A percentile compares a stretch with the other conserved stretches of the same genome.
Conservation (phyloP, 2,888 invertebrate genomes). For the Matsumyia berberina region DNA sequence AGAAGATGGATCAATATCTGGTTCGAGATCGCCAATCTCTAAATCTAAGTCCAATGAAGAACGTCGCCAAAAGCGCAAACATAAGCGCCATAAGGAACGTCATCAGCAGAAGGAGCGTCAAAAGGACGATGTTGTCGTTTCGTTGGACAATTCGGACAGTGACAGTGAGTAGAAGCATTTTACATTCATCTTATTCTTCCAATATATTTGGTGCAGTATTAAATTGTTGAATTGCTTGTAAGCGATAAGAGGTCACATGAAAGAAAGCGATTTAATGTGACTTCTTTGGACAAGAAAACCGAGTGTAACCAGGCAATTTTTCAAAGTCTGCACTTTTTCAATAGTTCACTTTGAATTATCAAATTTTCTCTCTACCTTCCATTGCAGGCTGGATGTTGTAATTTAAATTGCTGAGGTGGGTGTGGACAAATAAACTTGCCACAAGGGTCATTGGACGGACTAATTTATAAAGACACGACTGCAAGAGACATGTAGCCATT, state of each 20-base stretch:
- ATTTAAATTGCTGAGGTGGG: conserved; percentile 61
- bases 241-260: conserved; percentile 67
- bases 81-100: conserved; percentile 82
- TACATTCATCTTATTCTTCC: neutral
- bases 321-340: conserved; percentile 78
- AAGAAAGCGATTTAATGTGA: conserved; percentile 73
- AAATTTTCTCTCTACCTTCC: conserved; percentile 78
- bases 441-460: conserved; percentile 20
- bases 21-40: conserved; percentile 37
- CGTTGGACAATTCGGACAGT: conserved; percentile 82
- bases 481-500: conserved; percentile 14
- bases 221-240: conserved; percentile 54
- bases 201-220: conserved; percentile 52
- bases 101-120: conserved; percentile 78
- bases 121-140: conserved; percentile 79
- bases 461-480: conserved; percentile 37
- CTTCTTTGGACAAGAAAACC: conserved; percentile 49
- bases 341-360: conserved; percentile 79
- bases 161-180: conserved; percentile 83
- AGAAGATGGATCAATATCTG: conserved; percentile 48
- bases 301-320: conserved; percentile 71
- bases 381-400: conserved; percentile 67
- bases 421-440: conserved; percentile 25
- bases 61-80: conserved; percentile 79
- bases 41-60: conserved; percentile 67